Percentiles rank a stretch among this genome's conserved stretches.
Evolutionary conservation across 2,888 invertebrate species (phyloP).

Genomic region (Erebia epiphron): DNA sequence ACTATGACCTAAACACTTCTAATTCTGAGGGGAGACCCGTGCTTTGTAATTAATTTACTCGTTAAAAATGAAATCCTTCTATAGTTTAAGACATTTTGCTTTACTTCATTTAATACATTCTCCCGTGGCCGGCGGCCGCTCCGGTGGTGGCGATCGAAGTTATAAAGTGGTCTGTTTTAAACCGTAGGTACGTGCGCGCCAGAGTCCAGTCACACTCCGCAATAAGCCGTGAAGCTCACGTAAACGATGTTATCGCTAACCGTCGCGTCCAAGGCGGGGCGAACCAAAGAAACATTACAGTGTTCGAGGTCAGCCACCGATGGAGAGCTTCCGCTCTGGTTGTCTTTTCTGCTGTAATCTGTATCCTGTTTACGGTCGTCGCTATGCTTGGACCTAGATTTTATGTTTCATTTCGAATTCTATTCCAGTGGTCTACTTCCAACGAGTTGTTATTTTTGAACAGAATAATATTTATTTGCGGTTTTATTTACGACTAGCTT

Average conservation of each 20-base stretch:
- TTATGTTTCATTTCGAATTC: neutral
- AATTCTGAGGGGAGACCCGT: no score
- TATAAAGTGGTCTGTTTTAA: neutral
- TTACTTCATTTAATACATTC: neutral
- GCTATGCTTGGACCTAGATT: neutral
- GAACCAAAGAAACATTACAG: no score
- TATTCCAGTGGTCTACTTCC: slow-evolving; percentile 1
- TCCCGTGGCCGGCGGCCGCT: neutral
- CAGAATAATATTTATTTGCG: neutral
- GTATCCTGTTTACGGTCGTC: neutral
- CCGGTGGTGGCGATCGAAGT: neutral
- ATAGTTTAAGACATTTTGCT: neutral
- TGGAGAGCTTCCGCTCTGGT: no score
- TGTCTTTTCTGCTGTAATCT: neutral
- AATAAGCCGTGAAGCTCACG: neutral
- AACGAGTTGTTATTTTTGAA: neutral
- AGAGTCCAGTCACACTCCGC: no score
- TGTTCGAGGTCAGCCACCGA: no score
- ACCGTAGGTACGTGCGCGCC: neutral
- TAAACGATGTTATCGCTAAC: neutral
- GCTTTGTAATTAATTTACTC: no score
- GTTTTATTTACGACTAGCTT: neutral
- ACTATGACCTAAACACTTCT: no score
- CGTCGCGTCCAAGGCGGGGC: neutral
- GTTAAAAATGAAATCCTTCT: no score